These are phyloP conservation scores for Rhinella marina DNA, from an alignment of 2,797 vertebrate genomes.

Conservation along the genomic window DNA sequence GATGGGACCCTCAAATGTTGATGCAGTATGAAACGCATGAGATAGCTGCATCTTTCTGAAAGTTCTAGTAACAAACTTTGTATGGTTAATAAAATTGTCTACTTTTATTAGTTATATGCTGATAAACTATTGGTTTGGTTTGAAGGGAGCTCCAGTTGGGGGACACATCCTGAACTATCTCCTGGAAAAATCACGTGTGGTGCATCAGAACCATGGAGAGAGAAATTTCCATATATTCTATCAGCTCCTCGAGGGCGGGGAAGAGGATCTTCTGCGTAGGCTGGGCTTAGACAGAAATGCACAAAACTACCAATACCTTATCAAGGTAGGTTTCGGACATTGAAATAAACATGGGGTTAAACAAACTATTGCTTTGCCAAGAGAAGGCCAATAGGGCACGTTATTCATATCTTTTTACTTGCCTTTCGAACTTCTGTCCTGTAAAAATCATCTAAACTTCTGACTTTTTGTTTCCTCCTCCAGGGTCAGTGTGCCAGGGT, in stretches of 20 bases:
- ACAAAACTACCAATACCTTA: slow-evolving; percentile 93
- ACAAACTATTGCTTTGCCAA: neutral
- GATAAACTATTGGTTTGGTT: neutral
- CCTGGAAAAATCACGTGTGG: slow-evolving; percentile 96
- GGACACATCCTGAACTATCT: slow-evolving; percentile 99
- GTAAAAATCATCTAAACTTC: neutral
- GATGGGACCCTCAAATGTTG: too few species aligned
- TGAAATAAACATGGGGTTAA: neutral
- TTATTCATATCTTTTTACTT: neutral
- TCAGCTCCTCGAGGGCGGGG: slow-evolving; percentile 93
- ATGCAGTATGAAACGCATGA: too few species aligned
- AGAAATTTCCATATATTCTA: slow-evolving; percentile 99
- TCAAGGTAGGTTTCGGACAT: slow-evolving; percentile 80
- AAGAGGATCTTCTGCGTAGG: slow-evolving; percentile 90
- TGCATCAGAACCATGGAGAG: slow-evolving; percentile 95
- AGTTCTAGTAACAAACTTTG: too few species aligned
- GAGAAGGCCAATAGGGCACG: neutral
- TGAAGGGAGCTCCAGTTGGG: slow-evolving; percentile 92
- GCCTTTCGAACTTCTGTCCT: neutral
- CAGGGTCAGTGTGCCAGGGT: slow-evolving; percentile 98
- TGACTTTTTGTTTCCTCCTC: slow-evolving; percentile 36
- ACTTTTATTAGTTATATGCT: neutral
- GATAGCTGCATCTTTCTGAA: too few species aligned
- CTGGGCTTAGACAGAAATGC: slow-evolving; percentile 92
- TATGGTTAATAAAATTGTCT: too few species aligned